Evolutionary conservation across 2,888 invertebrate species (phyloP).

Genomic region (Amaurobius ferox): DNA sequence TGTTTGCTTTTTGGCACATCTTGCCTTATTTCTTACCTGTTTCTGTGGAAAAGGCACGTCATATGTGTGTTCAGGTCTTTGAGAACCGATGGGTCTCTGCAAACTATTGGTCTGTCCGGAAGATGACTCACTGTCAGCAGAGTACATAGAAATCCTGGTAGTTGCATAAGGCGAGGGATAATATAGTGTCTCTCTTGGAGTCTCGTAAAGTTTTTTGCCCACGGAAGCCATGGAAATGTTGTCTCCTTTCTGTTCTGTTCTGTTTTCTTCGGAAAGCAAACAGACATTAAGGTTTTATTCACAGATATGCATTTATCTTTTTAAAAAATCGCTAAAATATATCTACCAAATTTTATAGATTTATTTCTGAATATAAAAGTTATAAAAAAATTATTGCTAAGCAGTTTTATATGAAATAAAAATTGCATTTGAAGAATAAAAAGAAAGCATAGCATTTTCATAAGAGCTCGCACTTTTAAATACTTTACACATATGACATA

Average conservation of each 20-base stretch:
- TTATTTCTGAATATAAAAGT: no score
- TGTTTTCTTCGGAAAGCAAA: conserved; percentile 31
- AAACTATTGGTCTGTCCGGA: conserved; percentile 71
- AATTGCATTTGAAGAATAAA: no score
- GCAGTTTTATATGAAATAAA: no score
- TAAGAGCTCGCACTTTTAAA: no score
- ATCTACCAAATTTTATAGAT: no score
- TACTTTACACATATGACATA: no score
- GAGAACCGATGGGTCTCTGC: conserved; percentile 52
- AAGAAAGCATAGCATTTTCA: no score
- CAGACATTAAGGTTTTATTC: not conserved
- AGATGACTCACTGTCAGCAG: conserved; percentile 71
- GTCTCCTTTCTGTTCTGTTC: conserved; percentile 69
- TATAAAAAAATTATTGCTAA: no score
- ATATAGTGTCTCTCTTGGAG: conserved; percentile 66
- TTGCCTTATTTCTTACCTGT: conserved; percentile 27
- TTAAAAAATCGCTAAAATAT: no score
- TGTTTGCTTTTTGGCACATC: conserved; percentile 64
- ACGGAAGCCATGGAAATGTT: conserved; percentile 72
- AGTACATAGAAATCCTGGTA: conserved; percentile 71
- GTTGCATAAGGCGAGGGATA: conserved; percentile 72
- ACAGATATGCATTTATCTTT: no score
- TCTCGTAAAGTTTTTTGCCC: conserved; percentile 70
- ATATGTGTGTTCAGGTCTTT: conserved; percentile 68
- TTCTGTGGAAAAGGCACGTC: conserved; percentile 72